A percentile compares a stretch with the other conserved stretches of the same genome.
phyloP scores from a whole-genome alignment of 2,113 vertebrate genomes.

The Sprattus sprattus region DNA sequence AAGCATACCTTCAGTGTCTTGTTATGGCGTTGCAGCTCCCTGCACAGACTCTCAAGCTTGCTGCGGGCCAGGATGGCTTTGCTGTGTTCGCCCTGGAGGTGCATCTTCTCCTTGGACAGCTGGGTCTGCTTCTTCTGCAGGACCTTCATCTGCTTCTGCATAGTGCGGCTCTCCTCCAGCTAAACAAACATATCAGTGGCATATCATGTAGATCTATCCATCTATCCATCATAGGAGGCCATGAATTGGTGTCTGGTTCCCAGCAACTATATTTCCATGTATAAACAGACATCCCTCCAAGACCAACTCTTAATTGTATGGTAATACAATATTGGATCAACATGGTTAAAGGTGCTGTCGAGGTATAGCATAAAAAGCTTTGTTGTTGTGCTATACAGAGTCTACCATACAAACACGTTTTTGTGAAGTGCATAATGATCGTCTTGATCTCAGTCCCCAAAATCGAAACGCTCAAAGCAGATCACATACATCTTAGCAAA shows the following conservation, averaged over 20 bases:
- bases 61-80: conserved; percentile 96
- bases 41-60: conserved; percentile 95
- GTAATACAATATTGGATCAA: neutral
- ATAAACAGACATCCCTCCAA: neutral
- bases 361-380: neutral
- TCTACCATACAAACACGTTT: neutral
- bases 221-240: too few species aligned
- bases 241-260: neutral
- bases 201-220: too few species aligned
- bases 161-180: conserved; percentile 94
- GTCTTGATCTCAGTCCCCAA: neutral
- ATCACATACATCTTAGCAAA: neutral
- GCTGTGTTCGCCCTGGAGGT: conserved; percentile 95
- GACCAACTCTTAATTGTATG: neutral
- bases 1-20: conserved; percentile 91
- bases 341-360: neutral
- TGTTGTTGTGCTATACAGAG: neutral
- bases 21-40: conserved; percentile 97
- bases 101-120: conserved; percentile 93
- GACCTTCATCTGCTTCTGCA: conserved; percentile 94
- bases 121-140: conserved; percentile 97
- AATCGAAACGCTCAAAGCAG: neutral
- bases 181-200: conserved; percentile 21
- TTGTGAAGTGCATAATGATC: neutral
- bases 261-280: neutral